Evolutionary conservation across 2,113 vertebrate species (phyloP), one percentile per base, ranked within the genome.

Genomic region (Microtus pennsylvanicus): DNA sequence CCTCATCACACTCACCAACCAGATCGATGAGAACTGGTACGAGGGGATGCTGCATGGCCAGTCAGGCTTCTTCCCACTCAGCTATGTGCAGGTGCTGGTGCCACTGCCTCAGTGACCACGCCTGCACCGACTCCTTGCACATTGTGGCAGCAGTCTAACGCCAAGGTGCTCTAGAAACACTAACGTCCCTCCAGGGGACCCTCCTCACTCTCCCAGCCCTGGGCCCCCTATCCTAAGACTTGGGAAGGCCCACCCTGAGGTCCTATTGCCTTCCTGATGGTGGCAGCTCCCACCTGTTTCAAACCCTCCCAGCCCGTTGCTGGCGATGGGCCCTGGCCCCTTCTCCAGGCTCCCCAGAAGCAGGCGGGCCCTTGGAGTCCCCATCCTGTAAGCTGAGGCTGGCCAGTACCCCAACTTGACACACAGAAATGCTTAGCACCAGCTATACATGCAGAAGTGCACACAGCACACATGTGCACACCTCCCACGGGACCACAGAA

Each of bases 11-110:
- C 98, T 99, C 98, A 99, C 99, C 96, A 99, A 99, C 98, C 99
- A 99, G 99, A 99, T 99, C 69, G 99, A 99, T 13, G 99, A 99
- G 97, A 99, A 99, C 99, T 99, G 99, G 99, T 99, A 99, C 87
- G 99, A 99, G 98, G 99, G 99, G 86, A 99, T 99, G 99, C 99
- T 99, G 97, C 99, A 98, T 11, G 99, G 99, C 98, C 99, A 99
- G 95, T 99, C 99, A 0, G 99, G 99, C 97, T 99, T 99, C 98
- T 99, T 99, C 98, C 99, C 99, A 0, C 99, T 99, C 97, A 99
- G 99, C 99, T 99, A 99, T 12, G 99, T 99, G 94, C 99, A 99
- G 95, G 99, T 99, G 97, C 98, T 99, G 5, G 99, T 99, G 89
- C 99, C 99, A 0, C 98, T 99, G 98, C 99, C 99, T 76, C 99